These are phyloP conservation scores for Cinclus mexicanus DNA, from an alignment of 2,113 vertebrate species.

Conservation along the genomic window DNA sequence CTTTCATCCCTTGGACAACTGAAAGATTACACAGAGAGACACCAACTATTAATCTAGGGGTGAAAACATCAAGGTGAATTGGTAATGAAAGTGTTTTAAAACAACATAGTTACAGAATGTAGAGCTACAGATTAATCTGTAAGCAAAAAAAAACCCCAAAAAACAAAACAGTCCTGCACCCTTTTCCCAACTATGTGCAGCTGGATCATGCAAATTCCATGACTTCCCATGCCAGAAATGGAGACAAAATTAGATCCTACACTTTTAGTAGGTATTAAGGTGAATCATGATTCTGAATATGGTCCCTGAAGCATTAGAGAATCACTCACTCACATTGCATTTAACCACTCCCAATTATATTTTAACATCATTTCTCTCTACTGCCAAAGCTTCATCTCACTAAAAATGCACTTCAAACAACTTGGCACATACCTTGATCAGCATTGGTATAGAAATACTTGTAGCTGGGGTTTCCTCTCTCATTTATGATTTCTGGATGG, in stretches of 20 bases:
- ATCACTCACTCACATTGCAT: not conserved
- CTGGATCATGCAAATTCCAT: not conserved
- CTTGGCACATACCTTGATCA: constrained; percentile 86
- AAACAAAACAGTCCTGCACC: not conserved
- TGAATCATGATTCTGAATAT: not conserved
- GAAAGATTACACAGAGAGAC: constrained; percentile 26
- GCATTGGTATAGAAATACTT: constrained; percentile 96
- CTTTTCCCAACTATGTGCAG: not conserved
- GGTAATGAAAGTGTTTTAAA: not conserved
- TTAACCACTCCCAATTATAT: not conserved
- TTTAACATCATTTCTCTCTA: not conserved
- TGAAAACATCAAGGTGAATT: not conserved
- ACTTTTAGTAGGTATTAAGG: not conserved
- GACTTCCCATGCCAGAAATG: not conserved
- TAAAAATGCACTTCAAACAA: not conserved
- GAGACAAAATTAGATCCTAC: not conserved
- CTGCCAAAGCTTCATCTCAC: not conserved
- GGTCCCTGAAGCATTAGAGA: not conserved
- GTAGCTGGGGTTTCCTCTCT: constrained; percentile 94
- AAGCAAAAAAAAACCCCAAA: not conserved
- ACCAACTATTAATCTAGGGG: not conserved
- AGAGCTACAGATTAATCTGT: not conserved
- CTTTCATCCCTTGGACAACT: constrained; percentile 94
- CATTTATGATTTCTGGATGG: constrained; percentile 92
- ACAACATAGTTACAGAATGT: not conserved